Base-by-base conservation (phyloP, 2,888 invertebrate genomes). In the Chloromyia formosa region DNA sequence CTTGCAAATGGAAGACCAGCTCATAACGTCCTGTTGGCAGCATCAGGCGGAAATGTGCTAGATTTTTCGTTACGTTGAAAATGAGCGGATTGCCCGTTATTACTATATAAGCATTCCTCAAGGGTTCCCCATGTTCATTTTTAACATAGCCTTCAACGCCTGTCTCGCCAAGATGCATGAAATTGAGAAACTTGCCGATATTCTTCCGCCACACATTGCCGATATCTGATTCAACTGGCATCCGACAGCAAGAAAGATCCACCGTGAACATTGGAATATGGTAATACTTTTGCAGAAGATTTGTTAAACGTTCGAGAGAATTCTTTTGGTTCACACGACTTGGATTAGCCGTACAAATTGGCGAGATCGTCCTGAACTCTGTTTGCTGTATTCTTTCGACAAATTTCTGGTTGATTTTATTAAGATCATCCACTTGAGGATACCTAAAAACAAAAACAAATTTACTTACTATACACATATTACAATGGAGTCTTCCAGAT, bases 211-310 rank as follows among this genome's bases (percentile, higher is more conserved):
- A 94, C 9, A 93, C 88, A 77, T 87, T 87, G 0, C 90, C 91
- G n/a, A 95, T 87, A 62, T 90, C 87, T 0, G 82, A 84, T n/a
- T 89, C 87, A 0, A 83, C 81, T 0, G 96, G 95, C 88, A 93
- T 94, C 79, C 92, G 92, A 82, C 96, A 96, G 80, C 96, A 96
- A 73, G 91, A 91, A 27, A 96, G 83, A 18, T 93, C 92, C 2
- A 91, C 88, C 0, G 92, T 90, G 66, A 93, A 86, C 82, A 93
- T 86, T 0, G 93, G 91, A 1, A 89, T 87, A 71, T 89, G 87
- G 79, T 88, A 92, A 80, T 89, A 87, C 35, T 89, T 88, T 77
- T 88, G 89, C 16, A 94, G 82, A 72, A 88, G 84, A 82, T 89
- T 90, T 4, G 89, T 88, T 78, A 90, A 80, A 45, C 88, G 86